Evolutionary conservation across 2,797 vertebrate genomes (phyloP).

Genomic region (Numenius phaeopus): DNA sequence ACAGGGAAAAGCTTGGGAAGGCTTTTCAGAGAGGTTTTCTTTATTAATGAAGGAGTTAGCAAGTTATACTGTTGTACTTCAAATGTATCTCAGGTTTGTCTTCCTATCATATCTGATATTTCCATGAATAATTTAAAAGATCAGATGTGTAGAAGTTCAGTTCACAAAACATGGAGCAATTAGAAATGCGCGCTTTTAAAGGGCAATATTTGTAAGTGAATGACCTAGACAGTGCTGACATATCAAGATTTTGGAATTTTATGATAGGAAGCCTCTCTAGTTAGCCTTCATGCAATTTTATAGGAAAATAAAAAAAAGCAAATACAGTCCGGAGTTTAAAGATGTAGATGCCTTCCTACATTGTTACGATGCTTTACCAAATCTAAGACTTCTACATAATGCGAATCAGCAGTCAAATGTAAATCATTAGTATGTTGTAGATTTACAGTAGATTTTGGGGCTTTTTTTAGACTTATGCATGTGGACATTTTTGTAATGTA

Average conservation of each 20-base stretch:
- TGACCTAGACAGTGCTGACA: conserved; percentile 30
- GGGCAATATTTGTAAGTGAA: conserved; percentile 64
- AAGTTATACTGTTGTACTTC: conserved; percentile 87
- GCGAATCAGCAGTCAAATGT: conserved; percentile 83
- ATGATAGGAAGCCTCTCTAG: conserved; percentile 82
- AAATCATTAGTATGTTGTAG: conserved; percentile 85
- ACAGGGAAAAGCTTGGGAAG: conserved; percentile 75
- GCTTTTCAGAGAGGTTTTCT: conserved; percentile 80
- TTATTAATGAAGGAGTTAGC: conserved; percentile 81
- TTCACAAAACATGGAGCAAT: conserved; percentile 54
- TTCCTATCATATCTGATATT: conserved; percentile 89
- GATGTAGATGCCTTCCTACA: conserved; percentile 87
- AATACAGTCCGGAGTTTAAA: conserved; percentile 79
- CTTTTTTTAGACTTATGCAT: conserved; percentile 86
- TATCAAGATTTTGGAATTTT: conserved; percentile 74
- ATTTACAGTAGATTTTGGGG: conserved; percentile 82
- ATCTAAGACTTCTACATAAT: conserved; percentile 83
- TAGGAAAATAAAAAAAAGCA: conserved; percentile 76
- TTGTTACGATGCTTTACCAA: conserved; percentile 90
- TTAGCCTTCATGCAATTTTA: conserved; percentile 83
- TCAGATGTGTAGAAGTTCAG: conserved; percentile 64
- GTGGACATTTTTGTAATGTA: conserved; percentile 84
- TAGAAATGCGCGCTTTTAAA: conserved; percentile 33
- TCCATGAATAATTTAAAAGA: conserved; percentile 69
- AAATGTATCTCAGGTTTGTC: conserved; percentile 96